Evolutionary conservation across 2,797 vertebrate genomes (phyloP).

Genomic region (Muscicapa comitata): DNA sequence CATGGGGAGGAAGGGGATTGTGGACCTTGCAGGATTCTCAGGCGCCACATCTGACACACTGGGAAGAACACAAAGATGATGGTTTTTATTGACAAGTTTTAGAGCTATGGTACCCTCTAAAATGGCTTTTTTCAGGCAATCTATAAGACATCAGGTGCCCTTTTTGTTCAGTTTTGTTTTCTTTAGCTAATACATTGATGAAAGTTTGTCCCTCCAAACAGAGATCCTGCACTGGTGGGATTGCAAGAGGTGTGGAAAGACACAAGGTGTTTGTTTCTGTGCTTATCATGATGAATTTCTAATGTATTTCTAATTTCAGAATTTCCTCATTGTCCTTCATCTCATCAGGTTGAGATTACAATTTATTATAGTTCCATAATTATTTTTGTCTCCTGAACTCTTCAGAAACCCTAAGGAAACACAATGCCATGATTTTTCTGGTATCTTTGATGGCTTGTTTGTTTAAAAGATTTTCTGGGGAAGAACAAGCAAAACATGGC

Average conservation of each 20-base stretch:
- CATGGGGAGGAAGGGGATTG: not conserved
- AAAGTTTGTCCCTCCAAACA: not conserved
- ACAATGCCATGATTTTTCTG: not conserved
- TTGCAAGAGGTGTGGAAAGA: not conserved
- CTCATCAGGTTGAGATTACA: not conserved
- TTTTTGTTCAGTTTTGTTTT: not conserved
- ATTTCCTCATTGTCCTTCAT: not conserved
- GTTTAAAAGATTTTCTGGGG: not conserved
- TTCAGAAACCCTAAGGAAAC: not conserved
- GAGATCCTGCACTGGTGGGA: not conserved
- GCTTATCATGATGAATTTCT: not conserved
- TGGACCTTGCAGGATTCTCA: not conserved
- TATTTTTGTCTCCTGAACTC: not conserved
- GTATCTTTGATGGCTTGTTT: not conserved
- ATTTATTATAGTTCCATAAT: not conserved
- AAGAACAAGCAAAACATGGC: not conserved
- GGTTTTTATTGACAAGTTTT: not conserved
- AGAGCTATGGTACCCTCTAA: not conserved
- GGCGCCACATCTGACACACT: rapidly evolving
- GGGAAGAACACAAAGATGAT: not conserved
- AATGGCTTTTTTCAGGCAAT: not conserved
- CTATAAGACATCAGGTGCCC: not conserved
- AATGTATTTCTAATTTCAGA: not conserved
- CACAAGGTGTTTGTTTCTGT: not conserved
- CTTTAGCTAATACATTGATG: not conserved